phyloP scores from a whole-genome alignment of 2,888 invertebrate species.

The Synanthedon formicaeformis region DNA sequence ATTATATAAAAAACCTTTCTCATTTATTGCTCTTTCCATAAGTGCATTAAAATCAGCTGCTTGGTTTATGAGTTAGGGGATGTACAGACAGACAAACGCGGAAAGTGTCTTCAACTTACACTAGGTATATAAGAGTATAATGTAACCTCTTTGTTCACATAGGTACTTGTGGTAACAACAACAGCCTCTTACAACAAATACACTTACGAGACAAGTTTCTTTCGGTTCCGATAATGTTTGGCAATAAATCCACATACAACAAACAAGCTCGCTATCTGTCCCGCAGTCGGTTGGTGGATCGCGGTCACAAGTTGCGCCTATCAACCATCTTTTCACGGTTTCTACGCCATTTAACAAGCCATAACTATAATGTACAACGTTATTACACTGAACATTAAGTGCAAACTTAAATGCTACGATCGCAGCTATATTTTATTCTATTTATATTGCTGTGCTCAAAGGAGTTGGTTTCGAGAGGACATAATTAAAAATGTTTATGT shows the following conservation, averaged over 20 bases:
- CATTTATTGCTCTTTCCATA: too few species aligned
- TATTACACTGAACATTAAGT: slow-evolving; percentile 25
- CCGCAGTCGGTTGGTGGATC: slow-evolving; percentile 12
- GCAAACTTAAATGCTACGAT: slow-evolving; percentile 1
- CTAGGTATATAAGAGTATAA: too few species aligned
- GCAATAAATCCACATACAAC: slow-evolving; percentile 42
- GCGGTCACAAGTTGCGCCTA: slow-evolving; percentile 29
- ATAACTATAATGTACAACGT: slow-evolving; percentile 35
- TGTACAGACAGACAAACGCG: too few species aligned
- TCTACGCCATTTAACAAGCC: slow-evolving; percentile 50
- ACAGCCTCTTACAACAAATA: neutral
- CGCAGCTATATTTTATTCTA: neutral
- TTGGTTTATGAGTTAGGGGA: too few species aligned
- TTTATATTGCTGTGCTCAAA: neutral
- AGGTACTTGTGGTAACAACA: neutral
- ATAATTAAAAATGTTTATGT: too few species aligned
- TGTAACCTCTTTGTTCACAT: too few species aligned
- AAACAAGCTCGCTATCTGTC: slow-evolving; percentile 40
- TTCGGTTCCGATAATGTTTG: slow-evolving; percentile 28
- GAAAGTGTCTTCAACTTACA: too few species aligned
- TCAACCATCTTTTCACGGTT: slow-evolving; percentile 48
- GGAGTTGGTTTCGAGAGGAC: too few species aligned
- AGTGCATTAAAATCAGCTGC: too few species aligned
- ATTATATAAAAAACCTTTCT: too few species aligned
- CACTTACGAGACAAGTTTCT: slow-evolving; percentile 3